Evolutionary conservation across 2,113 vertebrate genomes (phyloP), one percentile per base, ranked within the genome.

Genomic region (Carettochelys insculpta): DNA sequence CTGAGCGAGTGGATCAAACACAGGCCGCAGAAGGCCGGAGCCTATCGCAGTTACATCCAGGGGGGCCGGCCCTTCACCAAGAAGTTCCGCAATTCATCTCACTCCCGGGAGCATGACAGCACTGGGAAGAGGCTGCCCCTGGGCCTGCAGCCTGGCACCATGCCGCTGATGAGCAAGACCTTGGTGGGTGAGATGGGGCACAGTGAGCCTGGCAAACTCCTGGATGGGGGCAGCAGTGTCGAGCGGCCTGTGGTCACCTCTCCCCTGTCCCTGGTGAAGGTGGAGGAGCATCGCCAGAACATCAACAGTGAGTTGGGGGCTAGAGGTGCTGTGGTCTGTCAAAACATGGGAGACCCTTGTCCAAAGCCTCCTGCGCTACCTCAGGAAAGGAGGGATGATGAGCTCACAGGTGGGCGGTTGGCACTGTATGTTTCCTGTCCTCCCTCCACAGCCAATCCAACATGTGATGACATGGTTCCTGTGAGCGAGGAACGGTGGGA

Each of bases 1-100:
- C 98, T 99, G 38, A 98, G 99, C n/a, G 99, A 99, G 76, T 99
- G 99, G 99, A 99, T 99, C 95, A 98, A 98, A 71, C 99, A 99
- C 95, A 97, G 98, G 9, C 99, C 99, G 1, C 99, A 99, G 84
- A 99, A 99, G 94, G 97, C 98, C 54, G 99, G 99, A 88, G 98
- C 99, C 90, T 99, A 99, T 91, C 98, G 98, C 3, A 99, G 98
- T 96, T 99, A 99, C 97, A 98, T 99, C 96, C 99, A 99, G 95
- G 98, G 98, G 0, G 98, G 97, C 3, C 97, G 98, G 3, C 98
- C 98, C 87, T 97, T 98, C 92, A 97, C 98, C 56, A 99, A 99
- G 97, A 99, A 99, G 92, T 99, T 99, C 93, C 97, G 98, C 0
- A 96, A 90, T 0, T 95, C 98, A 0, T 58, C 93, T 34, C 98